These are phyloP conservation scores for Coranthus polyacanthus DNA, from an alignment of 2,797 vertebrate species.

Conservation along the genomic window DNA sequence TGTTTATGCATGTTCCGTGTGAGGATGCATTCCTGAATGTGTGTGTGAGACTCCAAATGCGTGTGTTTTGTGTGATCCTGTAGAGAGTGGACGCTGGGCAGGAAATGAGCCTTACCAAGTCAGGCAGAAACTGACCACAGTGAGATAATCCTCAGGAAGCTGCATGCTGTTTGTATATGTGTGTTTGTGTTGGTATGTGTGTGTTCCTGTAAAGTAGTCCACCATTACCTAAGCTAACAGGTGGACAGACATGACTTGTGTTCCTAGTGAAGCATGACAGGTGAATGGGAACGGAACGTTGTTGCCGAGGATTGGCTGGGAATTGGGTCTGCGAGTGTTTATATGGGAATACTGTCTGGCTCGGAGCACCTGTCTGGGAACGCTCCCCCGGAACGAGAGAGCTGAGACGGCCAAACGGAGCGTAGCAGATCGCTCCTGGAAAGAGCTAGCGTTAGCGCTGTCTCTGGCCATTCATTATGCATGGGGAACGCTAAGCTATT, in stretches of 20 bases:
- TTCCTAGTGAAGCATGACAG: constrained; percentile 77
- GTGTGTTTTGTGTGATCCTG: constrained; percentile 66
- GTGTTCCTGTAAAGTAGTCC: constrained; percentile 66
- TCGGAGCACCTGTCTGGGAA: constrained; percentile 84
- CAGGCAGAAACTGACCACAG: constrained; percentile 82
- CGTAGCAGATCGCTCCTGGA: constrained; percentile 82
- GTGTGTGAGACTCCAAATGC: constrained; percentile 37
- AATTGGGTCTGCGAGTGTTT: constrained; percentile 77
- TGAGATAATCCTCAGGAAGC: constrained; percentile 81
- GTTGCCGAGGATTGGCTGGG: constrained; percentile 74
- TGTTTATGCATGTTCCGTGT: constrained; percentile 62
- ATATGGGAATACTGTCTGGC: constrained; percentile 82
- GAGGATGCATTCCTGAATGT: constrained; percentile 24
- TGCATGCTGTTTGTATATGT: constrained; percentile 68
- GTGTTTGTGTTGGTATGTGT: constrained; percentile 16
- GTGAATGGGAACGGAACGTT: constrained; percentile 71
- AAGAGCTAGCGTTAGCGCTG: constrained; percentile 78
- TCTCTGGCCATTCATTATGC: constrained; percentile 86
- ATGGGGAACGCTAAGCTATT: constrained; percentile 81
- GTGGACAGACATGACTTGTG: constrained; percentile 82
- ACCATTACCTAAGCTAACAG: constrained; percentile 82
- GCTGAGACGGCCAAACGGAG: constrained; percentile 79
- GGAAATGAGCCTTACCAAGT: constrained; percentile 83
- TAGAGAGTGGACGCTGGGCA: constrained; percentile 80
- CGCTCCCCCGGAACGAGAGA: constrained; percentile 66